Evolutionary conservation across 2,888 invertebrate species (phyloP).

Genomic region (Cantharis rufa): DNA sequence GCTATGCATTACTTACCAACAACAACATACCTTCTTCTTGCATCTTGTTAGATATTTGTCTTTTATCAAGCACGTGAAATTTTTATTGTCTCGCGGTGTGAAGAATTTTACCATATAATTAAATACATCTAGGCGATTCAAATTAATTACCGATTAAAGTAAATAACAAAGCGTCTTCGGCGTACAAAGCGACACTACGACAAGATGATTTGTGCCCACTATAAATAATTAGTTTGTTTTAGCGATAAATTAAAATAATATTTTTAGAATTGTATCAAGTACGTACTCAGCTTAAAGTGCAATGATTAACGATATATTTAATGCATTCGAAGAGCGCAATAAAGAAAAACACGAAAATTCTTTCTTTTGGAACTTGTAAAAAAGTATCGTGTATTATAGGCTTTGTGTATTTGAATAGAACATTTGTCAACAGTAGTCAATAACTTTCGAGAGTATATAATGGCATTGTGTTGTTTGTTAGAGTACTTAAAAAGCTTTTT

Average conservation of each 20-base stretch:
- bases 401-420: conserved; percentile 51
- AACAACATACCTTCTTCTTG: conserved; percentile 50
- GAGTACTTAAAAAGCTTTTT: conserved; percentile 31
- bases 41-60: conserved; percentile 55
- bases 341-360: conserved; percentile 56
- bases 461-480: conserved; percentile 55
- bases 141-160: background rate
- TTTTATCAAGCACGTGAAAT: conserved; percentile 42
- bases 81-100: conserved; percentile 43
- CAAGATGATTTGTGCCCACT: too few species aligned
- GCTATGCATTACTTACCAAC: conserved; percentile 52
- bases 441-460: conserved; percentile 46
- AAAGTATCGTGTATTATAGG: conserved; percentile 44
- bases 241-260: background rate
- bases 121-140: conserved; percentile 39
- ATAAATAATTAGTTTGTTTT: background rate
- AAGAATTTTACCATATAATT: conserved; percentile 51
- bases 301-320: conserved; percentile 56
- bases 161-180: background rate
- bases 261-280: conserved; percentile 16
- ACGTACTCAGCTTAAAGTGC: conserved; percentile 43
- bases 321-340: conserved; percentile 53
- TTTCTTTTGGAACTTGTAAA: conserved; percentile 51
- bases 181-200: background rate
- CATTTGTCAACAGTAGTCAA: conserved; percentile 55